Base-by-base conservation (phyloP, 2,888 invertebrate genomes). In the Copidosoma aretas region DNA sequence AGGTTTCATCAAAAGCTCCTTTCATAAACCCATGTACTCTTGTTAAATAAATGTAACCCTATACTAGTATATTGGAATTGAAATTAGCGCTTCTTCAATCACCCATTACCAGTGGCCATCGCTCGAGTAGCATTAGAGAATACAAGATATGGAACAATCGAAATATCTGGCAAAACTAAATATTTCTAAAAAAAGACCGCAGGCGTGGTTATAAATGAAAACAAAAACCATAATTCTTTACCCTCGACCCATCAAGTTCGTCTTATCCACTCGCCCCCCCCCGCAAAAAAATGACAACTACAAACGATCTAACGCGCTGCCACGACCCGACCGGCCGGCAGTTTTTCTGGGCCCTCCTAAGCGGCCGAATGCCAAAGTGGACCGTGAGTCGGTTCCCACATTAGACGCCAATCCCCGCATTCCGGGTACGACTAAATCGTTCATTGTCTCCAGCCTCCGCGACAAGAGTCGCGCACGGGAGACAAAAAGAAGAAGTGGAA, bases 381-480 rank as follows among this genome's bases (percentile, higher is more conserved):
- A 32, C 4, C 32, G 3, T 32, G 32, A 21, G 21, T 21, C 25
- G n/a, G 5, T 39, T 52, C n/a, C 58, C n/a, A 53, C 22, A 54
- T 46, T 60, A 65, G 54, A 49, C 60, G 49, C 24, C 39, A 60
- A 66, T 66, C 56, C 56, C 24, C 19, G 49, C 22, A 51, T 10
- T 10, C 51, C 22, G 17, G 19, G n/a, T 17, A 24, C 12, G 17
- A 57, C 56, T 60, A 64, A 57, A 52, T 52, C 43, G 49, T 57
- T 64, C 60, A 64, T 64, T 64, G 56, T 64, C 43, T 17, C 43
- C 43, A 3, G 1, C 43, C 43, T 1, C 43, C 12, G 15, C 43
- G 15, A 15, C 43, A 15, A 15, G 43, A 49, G 49, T 56, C 41
- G 56, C 54, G 49, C 17, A 25, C 1, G 22, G 14, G 10, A 61